phyloP scores from a whole-genome alignment of 2,888 invertebrate species.

The Perizoma flavofasciatum region DNA sequence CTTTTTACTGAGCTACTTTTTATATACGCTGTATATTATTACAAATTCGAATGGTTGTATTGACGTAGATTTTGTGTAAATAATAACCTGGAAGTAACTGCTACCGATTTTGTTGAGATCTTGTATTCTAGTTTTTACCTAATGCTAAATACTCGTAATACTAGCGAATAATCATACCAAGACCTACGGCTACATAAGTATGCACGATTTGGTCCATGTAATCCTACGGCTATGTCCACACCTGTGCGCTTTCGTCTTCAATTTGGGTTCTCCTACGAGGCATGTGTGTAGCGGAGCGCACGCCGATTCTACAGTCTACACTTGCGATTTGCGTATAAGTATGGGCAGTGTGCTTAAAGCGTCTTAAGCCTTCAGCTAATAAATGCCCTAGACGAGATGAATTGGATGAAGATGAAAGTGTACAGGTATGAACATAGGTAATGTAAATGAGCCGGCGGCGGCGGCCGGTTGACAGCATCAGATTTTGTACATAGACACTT shows the following conservation, averaged over 20 bases:
- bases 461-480: conserved; percentile 6
- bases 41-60: conserved; percentile 17
- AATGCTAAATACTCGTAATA: conserved; percentile 4
- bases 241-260: too few relatives aligned
- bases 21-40: conserved; percentile 20
- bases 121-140: conserved; percentile 15
- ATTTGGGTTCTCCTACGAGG: too few relatives aligned
- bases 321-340: too few relatives aligned
- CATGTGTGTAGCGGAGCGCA: too few relatives aligned
- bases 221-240: conserved; percentile 1
- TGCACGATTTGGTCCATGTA: conserved; percentile 16
- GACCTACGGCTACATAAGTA: conserved; percentile 5
- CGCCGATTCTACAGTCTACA: too few relatives aligned
- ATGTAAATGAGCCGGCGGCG: too few relatives aligned
- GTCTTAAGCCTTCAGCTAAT: too few relatives aligned
- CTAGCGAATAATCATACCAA: too few relatives aligned
- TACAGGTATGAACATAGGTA: too few relatives aligned
- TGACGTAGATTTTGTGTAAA: conserved; percentile 35
- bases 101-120: conserved; percentile 17
- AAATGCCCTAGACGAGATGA: too few relatives aligned
- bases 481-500: conserved; percentile 32
- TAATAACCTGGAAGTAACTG: conserved; percentile 27
- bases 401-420: too few relatives aligned
- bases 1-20: conserved; percentile 16
- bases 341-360: too few relatives aligned